These are phyloP conservation scores for Sesamia inferens DNA, from an alignment of 2,888 invertebrate genomes.

Conservation along the genomic window DNA sequence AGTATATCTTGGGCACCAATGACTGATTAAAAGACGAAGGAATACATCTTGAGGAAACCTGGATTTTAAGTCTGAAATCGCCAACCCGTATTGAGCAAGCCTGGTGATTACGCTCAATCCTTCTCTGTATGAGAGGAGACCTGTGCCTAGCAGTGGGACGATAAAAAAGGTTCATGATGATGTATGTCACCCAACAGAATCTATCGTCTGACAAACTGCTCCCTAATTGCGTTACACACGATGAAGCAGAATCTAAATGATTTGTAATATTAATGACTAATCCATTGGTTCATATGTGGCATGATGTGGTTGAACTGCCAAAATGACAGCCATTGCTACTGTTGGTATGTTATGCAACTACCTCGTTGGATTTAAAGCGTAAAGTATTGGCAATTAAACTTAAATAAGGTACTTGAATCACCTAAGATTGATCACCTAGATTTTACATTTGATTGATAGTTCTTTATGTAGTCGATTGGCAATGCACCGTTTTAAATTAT, in stretches of 20 bases:
- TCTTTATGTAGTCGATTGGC: neutral
- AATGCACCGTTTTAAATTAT: constrained; percentile 15
- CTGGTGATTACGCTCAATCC: too few relatives aligned
- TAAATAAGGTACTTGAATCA: neutral
- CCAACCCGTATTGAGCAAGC: too few relatives aligned
- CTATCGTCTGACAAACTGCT: neutral
- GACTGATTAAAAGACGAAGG: too few relatives aligned
- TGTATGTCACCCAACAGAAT: neutral
- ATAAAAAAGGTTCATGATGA: too few relatives aligned
- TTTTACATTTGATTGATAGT: constrained; percentile 13
- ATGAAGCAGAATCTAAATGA: neutral
- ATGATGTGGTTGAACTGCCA: neutral
- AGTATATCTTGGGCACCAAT: too few relatives aligned
- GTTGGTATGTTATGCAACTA: neutral
- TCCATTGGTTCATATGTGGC: neutral
- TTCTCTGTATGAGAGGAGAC: too few relatives aligned
- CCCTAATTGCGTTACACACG: neutral
- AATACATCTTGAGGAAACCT: too few relatives aligned
- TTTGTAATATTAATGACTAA: neutral
- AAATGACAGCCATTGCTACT: neutral
- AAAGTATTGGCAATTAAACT: neutral
- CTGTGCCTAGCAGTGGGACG: too few relatives aligned
- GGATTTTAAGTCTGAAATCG: too few relatives aligned
- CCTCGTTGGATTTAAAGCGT: neutral
- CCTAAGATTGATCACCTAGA: neutral